These are phyloP conservation scores for Ctenomys sociabilis DNA, from an alignment of 2,113 vertebrate genomes.

Conservation along the genomic window DNA sequence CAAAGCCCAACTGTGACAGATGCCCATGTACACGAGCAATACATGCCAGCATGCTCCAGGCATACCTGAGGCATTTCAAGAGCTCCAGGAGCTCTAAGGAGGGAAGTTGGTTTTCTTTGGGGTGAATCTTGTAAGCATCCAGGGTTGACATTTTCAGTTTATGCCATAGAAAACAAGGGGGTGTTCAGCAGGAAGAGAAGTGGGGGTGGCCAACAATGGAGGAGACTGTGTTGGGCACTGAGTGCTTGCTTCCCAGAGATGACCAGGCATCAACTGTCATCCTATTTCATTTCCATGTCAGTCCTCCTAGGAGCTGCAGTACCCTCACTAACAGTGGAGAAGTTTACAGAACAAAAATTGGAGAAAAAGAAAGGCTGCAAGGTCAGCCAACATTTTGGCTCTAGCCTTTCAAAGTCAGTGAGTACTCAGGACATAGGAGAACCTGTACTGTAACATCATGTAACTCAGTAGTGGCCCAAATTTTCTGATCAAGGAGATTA, in stretches of 20 bases:
- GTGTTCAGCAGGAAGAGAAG: not conserved
- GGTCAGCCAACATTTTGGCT: no score
- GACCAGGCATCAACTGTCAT: not conserved
- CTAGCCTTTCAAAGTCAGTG: no score
- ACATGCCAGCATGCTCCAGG: rapidly evolving
- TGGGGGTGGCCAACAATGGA: not conserved
- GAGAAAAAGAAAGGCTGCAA: no score
- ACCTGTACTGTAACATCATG: no score
- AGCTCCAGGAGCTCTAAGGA: not conserved
- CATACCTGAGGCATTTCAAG: not conserved
- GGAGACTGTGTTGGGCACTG: no score
- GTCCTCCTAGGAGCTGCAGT: no score
- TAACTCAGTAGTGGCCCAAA: no score
- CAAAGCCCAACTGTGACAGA: not conserved
- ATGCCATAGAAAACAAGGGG: not conserved
- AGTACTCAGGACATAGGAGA: no score
- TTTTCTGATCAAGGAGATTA: no score
- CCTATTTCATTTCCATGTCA: not conserved
- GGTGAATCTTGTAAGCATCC: not conserved
- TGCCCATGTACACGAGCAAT: rapidly evolving
- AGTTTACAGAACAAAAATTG: no score
- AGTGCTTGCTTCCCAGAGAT: not conserved
- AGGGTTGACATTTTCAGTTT: not conserved
- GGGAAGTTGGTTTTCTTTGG: not conserved
- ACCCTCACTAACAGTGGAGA: not conserved